phyloP scores from a whole-genome alignment of 2,797 vertebrate species.

The Todus mexicanus region DNA sequence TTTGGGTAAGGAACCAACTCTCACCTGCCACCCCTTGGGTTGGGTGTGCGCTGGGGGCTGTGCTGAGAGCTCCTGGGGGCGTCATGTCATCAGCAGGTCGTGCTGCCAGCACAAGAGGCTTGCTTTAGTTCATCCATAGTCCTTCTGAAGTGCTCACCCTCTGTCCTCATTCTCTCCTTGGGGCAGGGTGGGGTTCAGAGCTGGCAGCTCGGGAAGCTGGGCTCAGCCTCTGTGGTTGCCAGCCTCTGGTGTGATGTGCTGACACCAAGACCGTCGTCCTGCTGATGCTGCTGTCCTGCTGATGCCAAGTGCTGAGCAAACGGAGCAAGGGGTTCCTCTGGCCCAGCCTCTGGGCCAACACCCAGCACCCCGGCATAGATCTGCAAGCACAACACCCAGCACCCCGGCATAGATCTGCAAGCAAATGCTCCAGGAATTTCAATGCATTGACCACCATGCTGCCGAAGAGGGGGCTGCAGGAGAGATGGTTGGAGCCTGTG shows the following conservation, averaged over 20 bases:
- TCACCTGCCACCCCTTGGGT: fast-evolving
- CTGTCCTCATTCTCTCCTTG: neutral
- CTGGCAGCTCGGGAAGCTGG: neutral
- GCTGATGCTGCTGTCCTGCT: neutral
- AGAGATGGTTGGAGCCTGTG: neutral
- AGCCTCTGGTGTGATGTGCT: neutral
- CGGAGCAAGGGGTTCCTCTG: neutral
- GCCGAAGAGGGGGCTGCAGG: neutral
- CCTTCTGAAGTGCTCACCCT: neutral
- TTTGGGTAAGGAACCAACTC: slow-evolving; percentile 35
- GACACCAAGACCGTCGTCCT: neutral
- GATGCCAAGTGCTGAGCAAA: neutral
- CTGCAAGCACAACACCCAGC: neutral
- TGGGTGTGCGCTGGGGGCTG: neutral
- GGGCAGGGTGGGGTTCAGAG: neutral
- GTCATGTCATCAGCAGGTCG: fast-evolving
- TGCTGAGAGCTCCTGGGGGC: neutral
- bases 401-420: neutral
- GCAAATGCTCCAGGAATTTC: neutral
- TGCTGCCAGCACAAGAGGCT: neutral
- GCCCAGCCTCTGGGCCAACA: neutral
- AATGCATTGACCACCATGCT: neutral
- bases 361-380: fast-evolving
- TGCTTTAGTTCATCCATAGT: neutral
- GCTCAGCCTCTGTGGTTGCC: neutral